Conservation (phyloP, 2,113 vertebrate genomes). For the Pitta sordida region DNA sequence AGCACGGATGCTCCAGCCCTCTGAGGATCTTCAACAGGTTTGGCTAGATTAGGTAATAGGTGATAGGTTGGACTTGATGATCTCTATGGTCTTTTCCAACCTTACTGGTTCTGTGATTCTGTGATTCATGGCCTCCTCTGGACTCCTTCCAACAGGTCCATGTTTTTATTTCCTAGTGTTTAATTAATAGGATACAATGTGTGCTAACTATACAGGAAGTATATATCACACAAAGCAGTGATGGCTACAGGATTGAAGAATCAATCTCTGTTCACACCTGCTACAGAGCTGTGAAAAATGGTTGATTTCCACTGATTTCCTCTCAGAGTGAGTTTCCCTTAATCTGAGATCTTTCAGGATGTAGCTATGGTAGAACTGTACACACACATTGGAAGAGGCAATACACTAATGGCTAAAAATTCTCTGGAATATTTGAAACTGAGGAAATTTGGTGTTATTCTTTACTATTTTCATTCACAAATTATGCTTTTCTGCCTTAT, state of each 20-base stretch:
- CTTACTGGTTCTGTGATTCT: too few relatives aligned
- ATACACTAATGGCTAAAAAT: not conserved
- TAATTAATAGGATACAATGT: not conserved
- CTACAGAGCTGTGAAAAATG: not conserved
- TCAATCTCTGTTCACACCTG: not conserved
- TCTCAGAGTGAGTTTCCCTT: not conserved
- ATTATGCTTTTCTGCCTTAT: not conserved
- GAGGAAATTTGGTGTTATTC: not conserved
- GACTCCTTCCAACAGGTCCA: too few relatives aligned
- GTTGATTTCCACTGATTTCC: not conserved
- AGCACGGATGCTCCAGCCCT: not conserved
- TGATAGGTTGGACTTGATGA: too few relatives aligned
- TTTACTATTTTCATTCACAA: not conserved
- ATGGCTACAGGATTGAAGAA: not conserved
- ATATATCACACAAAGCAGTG: not conserved
- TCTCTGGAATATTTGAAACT: not conserved
- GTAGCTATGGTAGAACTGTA: not conserved
- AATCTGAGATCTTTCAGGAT: not conserved
- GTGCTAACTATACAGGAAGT: rapidly evolving
- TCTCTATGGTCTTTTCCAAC: too few relatives aligned
- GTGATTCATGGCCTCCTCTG: too few relatives aligned
- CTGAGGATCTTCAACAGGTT: too few relatives aligned
- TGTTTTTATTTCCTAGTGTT: not conserved
- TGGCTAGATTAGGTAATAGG: too few relatives aligned
- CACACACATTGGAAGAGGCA: not conserved